Evolutionary conservation across 64 coral and sea anemone species (phyloP).

Genomic region (Pachyseris speciosa): DNA sequence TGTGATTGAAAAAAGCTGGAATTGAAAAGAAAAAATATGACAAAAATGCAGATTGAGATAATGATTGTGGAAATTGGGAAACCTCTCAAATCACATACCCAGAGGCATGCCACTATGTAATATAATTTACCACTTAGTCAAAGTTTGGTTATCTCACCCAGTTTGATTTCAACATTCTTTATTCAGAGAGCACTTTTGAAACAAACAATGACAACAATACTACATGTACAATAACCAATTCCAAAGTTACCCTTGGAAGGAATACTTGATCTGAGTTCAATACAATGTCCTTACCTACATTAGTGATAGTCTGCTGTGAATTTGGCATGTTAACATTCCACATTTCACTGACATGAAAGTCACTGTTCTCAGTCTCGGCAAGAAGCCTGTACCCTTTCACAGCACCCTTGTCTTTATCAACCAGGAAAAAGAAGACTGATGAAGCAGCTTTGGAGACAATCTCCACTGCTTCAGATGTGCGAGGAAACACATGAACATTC

Average conservation of each 20-base stretch:
- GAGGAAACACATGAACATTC: slow-evolving; percentile 88
- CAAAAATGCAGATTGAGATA: no score
- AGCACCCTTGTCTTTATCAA: slow-evolving; percentile 55
- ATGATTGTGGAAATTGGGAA: no score
- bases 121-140: no score
- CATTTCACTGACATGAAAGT: slow-evolving; percentile 76
- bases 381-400: slow-evolving; percentile 85
- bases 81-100: no score
- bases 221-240: no score
- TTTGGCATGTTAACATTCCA: slow-evolving; percentile 93
- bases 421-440: slow-evolving; percentile 86
- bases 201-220: no score
- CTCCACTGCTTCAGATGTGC: slow-evolving; percentile 72
- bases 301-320: slow-evolving; percentile 83
- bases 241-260: background rate
- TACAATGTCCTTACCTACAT: slow-evolving; percentile 61
- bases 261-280: background rate
- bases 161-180: no score
- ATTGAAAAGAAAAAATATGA: no score
- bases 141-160: no score
- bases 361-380: slow-evolving; percentile 29
- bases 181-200: no score
- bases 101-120: no score
- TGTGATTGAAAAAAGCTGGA: no score
- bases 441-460: slow-evolving; percentile 65